Evolutionary conservation across 37 sponge, comb jelly and placozoan species (phyloP).

Genomic region (Ianthella basta): DNA sequence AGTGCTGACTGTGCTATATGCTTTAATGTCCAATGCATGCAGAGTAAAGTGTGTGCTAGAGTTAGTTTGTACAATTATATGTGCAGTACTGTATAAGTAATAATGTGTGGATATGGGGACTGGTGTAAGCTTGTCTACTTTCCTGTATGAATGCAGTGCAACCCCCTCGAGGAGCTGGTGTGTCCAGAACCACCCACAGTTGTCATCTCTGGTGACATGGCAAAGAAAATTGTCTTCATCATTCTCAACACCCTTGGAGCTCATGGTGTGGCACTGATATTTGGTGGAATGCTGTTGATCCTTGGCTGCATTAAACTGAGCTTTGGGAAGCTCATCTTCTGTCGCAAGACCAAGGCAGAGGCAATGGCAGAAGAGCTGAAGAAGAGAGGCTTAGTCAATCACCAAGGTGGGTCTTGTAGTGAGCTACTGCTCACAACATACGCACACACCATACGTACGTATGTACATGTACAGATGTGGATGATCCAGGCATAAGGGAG

Average conservation of each 20-base stretch:
- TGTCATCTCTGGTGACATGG: constrained; percentile 14
- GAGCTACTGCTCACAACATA: no score
- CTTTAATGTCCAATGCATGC: no score
- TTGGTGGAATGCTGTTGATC: constrained; percentile 54
- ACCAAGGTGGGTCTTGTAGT: not conserved
- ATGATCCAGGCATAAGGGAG: no score
- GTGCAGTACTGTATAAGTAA: no score
- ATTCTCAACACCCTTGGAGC: constrained; percentile 57
- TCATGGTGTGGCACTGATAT: constrained; percentile 61
- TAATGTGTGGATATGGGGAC: no score
- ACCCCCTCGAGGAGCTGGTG: constrained; percentile 12
- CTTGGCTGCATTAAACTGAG: constrained; percentile 69
- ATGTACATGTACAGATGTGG: no score
- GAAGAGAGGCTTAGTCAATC: constrained; percentile 50
- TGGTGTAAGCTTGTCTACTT: no score
- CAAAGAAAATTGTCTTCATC: constrained; percentile 29
- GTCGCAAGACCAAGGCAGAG: constrained; percentile 76
- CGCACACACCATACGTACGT: not conserved
- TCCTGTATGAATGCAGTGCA: not conserved
- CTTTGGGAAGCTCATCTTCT: constrained; percentile 69
- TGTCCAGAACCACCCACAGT: constrained; percentile 54
- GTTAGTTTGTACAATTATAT: no score
- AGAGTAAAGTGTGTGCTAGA: no score
- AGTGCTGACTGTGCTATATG: not conserved
- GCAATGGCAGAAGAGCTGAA: constrained; percentile 48